Conservation (phyloP, 2,888 invertebrate genomes). For the Petrolisthes cinctipes region DNA sequence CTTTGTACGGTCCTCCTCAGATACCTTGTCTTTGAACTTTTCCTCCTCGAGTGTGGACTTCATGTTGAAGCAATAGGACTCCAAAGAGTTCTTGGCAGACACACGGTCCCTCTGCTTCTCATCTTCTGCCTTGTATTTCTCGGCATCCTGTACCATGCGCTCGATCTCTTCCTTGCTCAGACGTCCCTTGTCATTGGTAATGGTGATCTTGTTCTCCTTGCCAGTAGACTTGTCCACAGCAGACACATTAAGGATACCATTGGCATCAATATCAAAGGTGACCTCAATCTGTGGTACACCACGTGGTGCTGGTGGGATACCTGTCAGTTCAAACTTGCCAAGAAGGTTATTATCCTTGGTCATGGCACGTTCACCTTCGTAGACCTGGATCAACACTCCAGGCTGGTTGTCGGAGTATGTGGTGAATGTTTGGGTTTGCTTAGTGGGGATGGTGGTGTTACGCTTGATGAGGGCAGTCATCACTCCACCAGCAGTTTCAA, state of each 20-base stretch:
- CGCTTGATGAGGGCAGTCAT: slow-evolving; percentile 51
- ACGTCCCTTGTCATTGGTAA: slow-evolving; percentile 76
- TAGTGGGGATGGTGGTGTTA: slow-evolving; percentile 64
- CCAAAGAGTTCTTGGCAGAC: slow-evolving; percentile 72
- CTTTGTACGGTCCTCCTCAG: slow-evolving; percentile 83
- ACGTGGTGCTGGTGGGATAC: slow-evolving; percentile 88
- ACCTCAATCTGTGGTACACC: slow-evolving; percentile 83
- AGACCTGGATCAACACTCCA: slow-evolving; percentile 57
- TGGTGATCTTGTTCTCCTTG: slow-evolving; percentile 89
- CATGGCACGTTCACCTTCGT: slow-evolving; percentile 76
- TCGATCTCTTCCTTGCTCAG: slow-evolving; percentile 78
- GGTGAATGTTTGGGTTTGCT: slow-evolving; percentile 47
- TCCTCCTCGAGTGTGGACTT: slow-evolving; percentile 94
- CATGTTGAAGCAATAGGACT: slow-evolving; percentile 73
- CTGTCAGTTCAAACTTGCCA: slow-evolving; percentile 96
- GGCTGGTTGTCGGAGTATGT: slow-evolving; percentile 61
- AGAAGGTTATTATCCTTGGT: slow-evolving; percentile 94
- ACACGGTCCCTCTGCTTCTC: slow-evolving; percentile 72
- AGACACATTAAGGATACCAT: slow-evolving; percentile 87
- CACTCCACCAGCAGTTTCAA: slow-evolving; percentile 58
- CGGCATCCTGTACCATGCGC: slow-evolving; percentile 75
- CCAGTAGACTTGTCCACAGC: slow-evolving; percentile 95
- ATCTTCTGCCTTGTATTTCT: slow-evolving; percentile 73
- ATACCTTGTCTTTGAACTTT: slow-evolving; percentile 91
- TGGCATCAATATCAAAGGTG: slow-evolving; percentile 76